A percentile compares a stretch with the other conserved stretches of the same genome.
phyloP scores from a whole-genome alignment of 2,113 vertebrate genomes.

The Odocoileus virginianus region DNA sequence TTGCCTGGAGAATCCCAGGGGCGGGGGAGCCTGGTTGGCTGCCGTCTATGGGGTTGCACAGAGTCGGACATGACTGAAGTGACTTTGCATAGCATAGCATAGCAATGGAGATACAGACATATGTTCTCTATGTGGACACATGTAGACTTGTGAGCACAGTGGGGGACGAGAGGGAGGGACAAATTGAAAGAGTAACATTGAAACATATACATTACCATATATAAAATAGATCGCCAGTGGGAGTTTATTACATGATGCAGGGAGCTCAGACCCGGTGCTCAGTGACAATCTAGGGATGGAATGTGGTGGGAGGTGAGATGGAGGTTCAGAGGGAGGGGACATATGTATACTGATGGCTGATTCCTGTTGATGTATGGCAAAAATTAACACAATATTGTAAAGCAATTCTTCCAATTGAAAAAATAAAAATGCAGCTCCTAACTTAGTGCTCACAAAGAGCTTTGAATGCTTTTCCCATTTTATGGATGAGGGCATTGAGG shows the following conservation, averaged over 20 bases:
- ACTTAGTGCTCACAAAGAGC: not conserved
- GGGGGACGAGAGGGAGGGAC: not conserved
- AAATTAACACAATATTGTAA: not conserved
- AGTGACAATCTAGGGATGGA: not conserved
- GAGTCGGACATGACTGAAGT: too few relatives aligned
- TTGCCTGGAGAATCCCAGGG: too few relatives aligned
- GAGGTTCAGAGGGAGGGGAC: not conserved
- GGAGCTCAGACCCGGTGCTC: not conserved
- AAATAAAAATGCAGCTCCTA: not conserved
- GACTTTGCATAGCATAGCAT: too few relatives aligned
- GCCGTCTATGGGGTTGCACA: too few relatives aligned
- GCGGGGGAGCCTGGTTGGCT: too few relatives aligned
- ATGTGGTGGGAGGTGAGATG: not conserved
- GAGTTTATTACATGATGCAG: not conserved
- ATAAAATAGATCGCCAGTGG: not conserved
- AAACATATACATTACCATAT: rapidly evolving
- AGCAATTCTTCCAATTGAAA: not conserved
- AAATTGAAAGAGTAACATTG: not conserved
- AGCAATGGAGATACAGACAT: not conserved
- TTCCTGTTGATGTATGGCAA: not conserved
- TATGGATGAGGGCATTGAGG: not conserved
- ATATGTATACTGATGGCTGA: not conserved
- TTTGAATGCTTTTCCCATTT: not conserved
- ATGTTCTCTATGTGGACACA: not conserved
- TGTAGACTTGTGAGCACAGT: not conserved